Percentiles rank a stretch among this genome's conserved stretches.
phyloP scores from a whole-genome alignment of 2,113 vertebrate genomes.

The Cyphomyrus discorhynchus region DNA sequence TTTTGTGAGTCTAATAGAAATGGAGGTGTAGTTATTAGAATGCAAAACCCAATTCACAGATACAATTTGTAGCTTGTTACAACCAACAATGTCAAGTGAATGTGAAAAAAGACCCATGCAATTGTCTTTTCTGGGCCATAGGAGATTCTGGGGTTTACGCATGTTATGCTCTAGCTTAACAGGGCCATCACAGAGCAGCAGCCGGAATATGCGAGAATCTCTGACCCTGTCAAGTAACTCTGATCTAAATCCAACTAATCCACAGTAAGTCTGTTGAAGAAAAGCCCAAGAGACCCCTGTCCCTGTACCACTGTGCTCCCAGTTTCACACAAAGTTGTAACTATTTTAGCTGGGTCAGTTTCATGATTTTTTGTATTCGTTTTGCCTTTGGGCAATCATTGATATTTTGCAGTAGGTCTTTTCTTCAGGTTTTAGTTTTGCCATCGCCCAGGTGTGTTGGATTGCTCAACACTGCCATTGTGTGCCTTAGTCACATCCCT shows the following conservation, averaged over 20 bases:
- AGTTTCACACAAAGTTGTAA: background rate
- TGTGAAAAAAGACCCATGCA: background rate
- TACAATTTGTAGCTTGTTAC: slow-evolving; percentile 29
- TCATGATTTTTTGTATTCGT: background rate
- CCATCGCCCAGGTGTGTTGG: background rate
- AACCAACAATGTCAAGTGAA: background rate
- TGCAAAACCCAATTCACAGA: slow-evolving; percentile 5
- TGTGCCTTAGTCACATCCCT: background rate
- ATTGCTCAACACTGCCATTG: background rate
- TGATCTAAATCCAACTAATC: slow-evolving; percentile 30
- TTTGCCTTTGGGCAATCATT: background rate
- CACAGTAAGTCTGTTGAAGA: slow-evolving; percentile 13
- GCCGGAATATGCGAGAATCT: slow-evolving; percentile 24
- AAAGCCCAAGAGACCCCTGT: background rate
- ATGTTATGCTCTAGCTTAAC: background rate
- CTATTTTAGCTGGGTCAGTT: background rate
- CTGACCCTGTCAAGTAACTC: slow-evolving; percentile 20
- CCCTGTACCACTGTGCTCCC: background rate
- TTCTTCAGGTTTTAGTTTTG: background rate
- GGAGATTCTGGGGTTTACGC: slow-evolving; percentile 12
- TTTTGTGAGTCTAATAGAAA: background rate
- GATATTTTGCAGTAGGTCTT: background rate
- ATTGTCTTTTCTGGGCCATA: background rate
- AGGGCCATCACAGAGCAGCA: background rate
- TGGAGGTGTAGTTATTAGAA: slow-evolving; percentile 20